Evolutionary conservation across 2,113 vertebrate species (phyloP).

Genomic region (Neolamprologus variostigma): DNA sequence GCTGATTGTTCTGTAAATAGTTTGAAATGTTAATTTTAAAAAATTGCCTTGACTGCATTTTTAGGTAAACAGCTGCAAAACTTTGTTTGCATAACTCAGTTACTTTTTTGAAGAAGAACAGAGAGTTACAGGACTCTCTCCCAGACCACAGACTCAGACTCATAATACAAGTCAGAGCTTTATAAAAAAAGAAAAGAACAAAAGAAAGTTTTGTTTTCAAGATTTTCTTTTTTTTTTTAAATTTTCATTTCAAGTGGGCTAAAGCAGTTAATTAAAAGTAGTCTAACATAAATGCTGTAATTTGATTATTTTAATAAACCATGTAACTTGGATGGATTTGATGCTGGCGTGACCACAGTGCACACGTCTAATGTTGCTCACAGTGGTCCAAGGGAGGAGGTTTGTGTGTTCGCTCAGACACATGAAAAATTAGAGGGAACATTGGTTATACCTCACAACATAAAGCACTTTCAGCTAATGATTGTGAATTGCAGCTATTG

Average conservation of each 20-base stretch:
- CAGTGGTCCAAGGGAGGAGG: background rate
- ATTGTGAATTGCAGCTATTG: background rate
- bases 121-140: background rate
- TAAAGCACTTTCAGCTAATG: background rate
- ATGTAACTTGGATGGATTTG: background rate
- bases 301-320: background rate
- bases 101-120: background rate
- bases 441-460: background rate
- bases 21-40: too few relatives aligned
- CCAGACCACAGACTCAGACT: background rate
- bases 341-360: background rate
- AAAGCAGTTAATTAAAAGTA: background rate
- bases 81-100: background rate
- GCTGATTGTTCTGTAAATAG: background rate
- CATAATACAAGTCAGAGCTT: background rate
- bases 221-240: accelerated
- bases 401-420: background rate
- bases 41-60: accelerated
- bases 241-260: accelerated
- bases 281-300: background rate
- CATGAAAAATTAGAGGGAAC: background rate
- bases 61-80: background rate
- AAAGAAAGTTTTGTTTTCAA: background rate
- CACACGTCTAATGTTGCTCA: background rate
- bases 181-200: background rate